phyloP scores from a whole-genome alignment of 2,888 invertebrate species.

The Epinotia bilunana region DNA sequence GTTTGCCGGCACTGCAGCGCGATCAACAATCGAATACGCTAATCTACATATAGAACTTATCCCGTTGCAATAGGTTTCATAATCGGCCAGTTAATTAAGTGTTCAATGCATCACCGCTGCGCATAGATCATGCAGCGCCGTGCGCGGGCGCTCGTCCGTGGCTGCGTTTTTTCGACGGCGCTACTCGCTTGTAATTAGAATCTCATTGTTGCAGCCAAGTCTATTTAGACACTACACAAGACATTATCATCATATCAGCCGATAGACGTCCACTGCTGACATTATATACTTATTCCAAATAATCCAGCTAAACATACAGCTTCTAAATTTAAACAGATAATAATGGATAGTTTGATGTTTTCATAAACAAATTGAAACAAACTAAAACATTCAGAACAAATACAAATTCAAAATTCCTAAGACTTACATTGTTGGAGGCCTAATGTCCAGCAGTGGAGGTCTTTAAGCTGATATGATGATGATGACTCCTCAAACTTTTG shows the following conservation, averaged over 20 bases:
- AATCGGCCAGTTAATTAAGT: neutral
- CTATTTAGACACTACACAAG: neutral
- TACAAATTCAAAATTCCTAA: too few relatives aligned
- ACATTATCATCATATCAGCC: too few relatives aligned
- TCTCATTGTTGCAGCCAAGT: conserved; percentile 48
- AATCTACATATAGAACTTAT: neutral
- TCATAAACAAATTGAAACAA: too few relatives aligned
- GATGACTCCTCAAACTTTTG: neutral
- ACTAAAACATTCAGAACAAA: too few relatives aligned
- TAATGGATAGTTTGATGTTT: too few relatives aligned
- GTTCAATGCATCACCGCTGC: conserved; percentile 52
- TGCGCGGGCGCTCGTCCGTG: conserved; percentile 58
- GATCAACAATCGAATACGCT: neutral
- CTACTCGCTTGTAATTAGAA: conserved; percentile 66
- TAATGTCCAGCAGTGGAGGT: too few relatives aligned
- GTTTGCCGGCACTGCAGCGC: neutral
- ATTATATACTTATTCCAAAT: too few relatives aligned
- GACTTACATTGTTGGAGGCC: too few relatives aligned
- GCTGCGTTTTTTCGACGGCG: conserved; percentile 65
- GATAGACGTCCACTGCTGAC: too few relatives aligned
- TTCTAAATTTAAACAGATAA: too few relatives aligned
- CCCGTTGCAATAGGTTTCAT: neutral
- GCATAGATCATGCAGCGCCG: conserved; percentile 57
- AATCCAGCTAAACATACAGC: too few relatives aligned
- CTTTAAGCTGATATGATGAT: too few relatives aligned